Base-by-base conservation (phyloP, 2,888 invertebrate species). In the Mythimna loreyi region DNA sequence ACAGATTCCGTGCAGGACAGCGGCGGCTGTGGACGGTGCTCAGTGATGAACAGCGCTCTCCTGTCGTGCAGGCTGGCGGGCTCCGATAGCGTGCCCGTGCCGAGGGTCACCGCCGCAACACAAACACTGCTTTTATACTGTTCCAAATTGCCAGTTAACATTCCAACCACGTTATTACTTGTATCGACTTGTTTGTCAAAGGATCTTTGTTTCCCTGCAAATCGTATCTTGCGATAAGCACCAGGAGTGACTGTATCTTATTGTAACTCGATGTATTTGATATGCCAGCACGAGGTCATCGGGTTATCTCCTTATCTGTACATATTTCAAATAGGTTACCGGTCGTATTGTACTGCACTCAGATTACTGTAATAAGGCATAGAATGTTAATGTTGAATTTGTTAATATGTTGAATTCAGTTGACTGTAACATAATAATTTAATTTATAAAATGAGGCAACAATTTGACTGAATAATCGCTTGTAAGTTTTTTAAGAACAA, bases 141-240 rank as follows among this genome's bases (percentile, higher is more conserved):
- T 21, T n/a, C 36, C 30, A 19, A 64, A 65, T 53, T n/a, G 33
- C 47, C 52, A 55, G 45, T 63, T 49, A 6, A 23, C 61, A 78
- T 75, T 75, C 50, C 52, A 55, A 47, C 25, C 47, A 50, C 25
- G 36, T 50, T 78, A 75, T 75, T 67, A 40, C 11, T 49, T 50
- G 40, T 40, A 40, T 40, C 4, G 55, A 73, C 33, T 62, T 50
- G 79, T 56, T 63, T 74, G 52, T 40, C 25, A 74, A 59, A 67
- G 75, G 47, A 43, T 67, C 67, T 33, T 76, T 76, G 75, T 78
- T 52, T 59, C 65, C 28, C 21, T n/a, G 55, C 11, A 67, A 73
- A 62, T 73, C 28, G 67, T 30, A 25, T 50, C 28, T 49, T 9
- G 23, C 2, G 67, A 74, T 62, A 76, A 67, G 40, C 40, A 8